phyloP scores from a whole-genome alignment of 2,888 invertebrate genomes.

The Lathronympha strigana region DNA sequence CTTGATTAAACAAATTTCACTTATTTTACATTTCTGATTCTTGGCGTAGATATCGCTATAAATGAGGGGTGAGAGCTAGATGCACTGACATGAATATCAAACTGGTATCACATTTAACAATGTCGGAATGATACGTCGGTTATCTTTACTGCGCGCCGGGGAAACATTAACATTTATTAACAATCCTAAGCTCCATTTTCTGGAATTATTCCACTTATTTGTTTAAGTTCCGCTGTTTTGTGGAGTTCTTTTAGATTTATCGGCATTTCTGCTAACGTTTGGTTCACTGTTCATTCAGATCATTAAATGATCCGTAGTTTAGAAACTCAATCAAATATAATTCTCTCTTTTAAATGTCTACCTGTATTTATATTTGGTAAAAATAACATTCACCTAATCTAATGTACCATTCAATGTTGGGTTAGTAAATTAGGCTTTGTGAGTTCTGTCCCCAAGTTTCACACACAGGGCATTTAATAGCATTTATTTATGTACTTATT shows the following conservation, averaged over 20 bases:
- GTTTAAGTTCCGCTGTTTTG: conserved; percentile 3
- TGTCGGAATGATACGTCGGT: conserved; percentile 2
- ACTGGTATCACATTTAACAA: neutral
- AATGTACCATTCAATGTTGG: too few relatives aligned
- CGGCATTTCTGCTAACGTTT: neutral
- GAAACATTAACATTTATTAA: conserved; percentile 25
- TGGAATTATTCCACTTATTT: conserved; percentile 1
- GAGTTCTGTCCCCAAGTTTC: too few relatives aligned
- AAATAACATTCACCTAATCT: too few relatives aligned
- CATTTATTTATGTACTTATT: too few relatives aligned
- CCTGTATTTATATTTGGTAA: too few relatives aligned
- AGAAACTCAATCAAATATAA: neutral
- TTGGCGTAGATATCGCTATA: too few relatives aligned
- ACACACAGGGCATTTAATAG: too few relatives aligned
- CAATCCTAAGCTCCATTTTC: neutral
- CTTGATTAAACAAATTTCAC: too few relatives aligned
- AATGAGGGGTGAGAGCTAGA: too few relatives aligned
- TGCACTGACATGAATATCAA: neutral
- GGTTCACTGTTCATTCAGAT: neutral
- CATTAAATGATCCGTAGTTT: neutral
- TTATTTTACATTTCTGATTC: too few relatives aligned
- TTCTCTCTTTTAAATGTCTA: too few relatives aligned
- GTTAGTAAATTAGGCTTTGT: too few relatives aligned
- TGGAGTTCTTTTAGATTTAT: conserved; percentile 4
- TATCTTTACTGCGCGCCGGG: conserved; percentile 24